phyloP scores from a whole-genome alignment of 2,113 vertebrate species.

The Ivindomyrus marchei region DNA sequence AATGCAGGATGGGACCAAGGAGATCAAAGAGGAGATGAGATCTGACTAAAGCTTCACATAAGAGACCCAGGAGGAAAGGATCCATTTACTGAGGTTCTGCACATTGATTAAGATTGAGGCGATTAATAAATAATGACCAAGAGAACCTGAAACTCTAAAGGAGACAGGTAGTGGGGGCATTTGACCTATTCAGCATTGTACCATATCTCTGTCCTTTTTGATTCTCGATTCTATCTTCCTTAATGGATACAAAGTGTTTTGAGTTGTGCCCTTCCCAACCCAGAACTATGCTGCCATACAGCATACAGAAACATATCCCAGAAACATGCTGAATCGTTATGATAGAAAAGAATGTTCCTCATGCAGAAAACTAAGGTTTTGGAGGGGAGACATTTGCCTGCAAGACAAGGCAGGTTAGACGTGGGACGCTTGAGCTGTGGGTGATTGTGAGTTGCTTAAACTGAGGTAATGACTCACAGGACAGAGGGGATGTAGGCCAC shows the following conservation, averaged over 20 bases:
- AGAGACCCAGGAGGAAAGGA: conserved; percentile 4
- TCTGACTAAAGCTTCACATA: not conserved
- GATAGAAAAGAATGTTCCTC: not conserved
- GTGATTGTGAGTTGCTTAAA: not conserved
- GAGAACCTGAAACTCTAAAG: conserved; percentile 3
- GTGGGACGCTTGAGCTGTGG: not conserved
- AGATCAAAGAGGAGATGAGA: conserved; percentile 7
- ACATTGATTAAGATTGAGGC: not conserved
- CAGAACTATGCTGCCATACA: not conserved
- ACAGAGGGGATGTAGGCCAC: not conserved
- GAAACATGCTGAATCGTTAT: not conserved
- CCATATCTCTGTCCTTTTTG: not conserved
- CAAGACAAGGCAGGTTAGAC: not conserved
- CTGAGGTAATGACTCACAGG: not conserved
- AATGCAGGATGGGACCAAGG: not conserved
- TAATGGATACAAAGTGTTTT: not conserved
- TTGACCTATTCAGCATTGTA: not conserved
- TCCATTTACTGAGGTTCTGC: not conserved
- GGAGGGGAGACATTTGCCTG: not conserved
- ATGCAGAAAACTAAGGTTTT: not conserved
- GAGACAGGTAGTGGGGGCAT: not conserved
- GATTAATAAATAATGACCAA: conserved; percentile 6
- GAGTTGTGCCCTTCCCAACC: not conserved
- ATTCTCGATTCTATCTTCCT: not conserved
- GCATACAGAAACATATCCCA: not conserved